Evolutionary conservation across 2,888 invertebrate genomes (phyloP).

Genomic region (Lasioglossum leucozonium): DNA sequence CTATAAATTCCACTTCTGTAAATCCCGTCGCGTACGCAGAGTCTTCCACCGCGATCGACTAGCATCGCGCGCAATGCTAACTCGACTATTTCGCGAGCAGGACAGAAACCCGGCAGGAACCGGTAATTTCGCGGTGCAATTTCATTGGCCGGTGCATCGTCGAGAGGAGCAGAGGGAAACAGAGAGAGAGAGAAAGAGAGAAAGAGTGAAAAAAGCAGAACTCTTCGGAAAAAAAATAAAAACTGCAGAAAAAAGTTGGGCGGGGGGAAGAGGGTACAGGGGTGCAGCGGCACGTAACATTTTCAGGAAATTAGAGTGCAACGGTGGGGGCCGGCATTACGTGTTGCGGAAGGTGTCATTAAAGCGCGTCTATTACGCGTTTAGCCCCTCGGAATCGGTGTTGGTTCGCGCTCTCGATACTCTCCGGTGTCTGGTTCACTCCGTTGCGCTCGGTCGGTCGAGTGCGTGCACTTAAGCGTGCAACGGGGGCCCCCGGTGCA

Average conservation of each 20-base stretch:
- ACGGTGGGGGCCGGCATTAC: slow-evolving; percentile 34
- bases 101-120: neutral
- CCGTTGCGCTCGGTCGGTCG: neutral
- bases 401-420: neutral
- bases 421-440: neutral
- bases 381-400: slow-evolving; percentile 26
- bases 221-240: neutral
- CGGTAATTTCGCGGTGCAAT: neutral
- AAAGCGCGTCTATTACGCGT: slow-evolving; percentile 34
- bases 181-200: no score
- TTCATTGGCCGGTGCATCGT: neutral
- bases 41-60: neutral
- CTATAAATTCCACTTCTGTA: no score
- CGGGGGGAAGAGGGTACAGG: no score
- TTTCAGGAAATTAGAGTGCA: slow-evolving; percentile 42
- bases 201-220: neutral
- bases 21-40: no score
- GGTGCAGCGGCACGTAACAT: slow-evolving; percentile 29
- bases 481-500: neutral
- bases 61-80: neutral
- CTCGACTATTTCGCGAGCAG: neutral
- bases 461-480: neutral
- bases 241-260: neutral
- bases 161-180: neutral
- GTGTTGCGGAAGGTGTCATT: slow-evolving; percentile 32